Percentiles rank a stretch among this genome's conserved stretches.
phyloP scores from a whole-genome alignment of 2,888 invertebrate species.

The Plebejus argus region DNA sequence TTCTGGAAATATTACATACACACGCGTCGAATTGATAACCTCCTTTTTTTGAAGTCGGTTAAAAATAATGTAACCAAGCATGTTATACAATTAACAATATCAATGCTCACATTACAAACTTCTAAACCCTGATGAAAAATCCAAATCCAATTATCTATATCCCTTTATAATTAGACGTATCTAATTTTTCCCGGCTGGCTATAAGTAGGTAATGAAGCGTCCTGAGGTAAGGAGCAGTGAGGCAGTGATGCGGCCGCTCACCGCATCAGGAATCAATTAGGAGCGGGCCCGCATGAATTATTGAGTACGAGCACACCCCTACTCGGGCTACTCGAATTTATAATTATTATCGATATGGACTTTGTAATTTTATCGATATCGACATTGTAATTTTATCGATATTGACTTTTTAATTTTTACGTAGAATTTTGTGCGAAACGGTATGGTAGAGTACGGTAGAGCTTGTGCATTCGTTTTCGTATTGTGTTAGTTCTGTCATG shows the following conservation, averaged over 20 bases:
- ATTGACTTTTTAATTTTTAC: too few relatives aligned
- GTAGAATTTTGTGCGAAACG: too few relatives aligned
- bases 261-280: conserved; percentile 80
- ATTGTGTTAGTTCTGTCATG: too few relatives aligned
- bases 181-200: conserved; percentile 39
- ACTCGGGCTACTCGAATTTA: conserved; percentile 56
- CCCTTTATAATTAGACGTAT: conserved; percentile 37
- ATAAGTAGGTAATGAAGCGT: conserved; percentile 73
- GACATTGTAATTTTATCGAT: too few relatives aligned
- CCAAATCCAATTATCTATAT: neutral
- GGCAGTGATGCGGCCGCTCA: conserved; percentile 76
- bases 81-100: neutral
- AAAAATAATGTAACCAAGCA: too few relatives aligned
- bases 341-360: conserved; percentile 45
- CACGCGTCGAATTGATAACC: too few relatives aligned
- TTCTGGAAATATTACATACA: too few relatives aligned
- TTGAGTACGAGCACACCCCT: conserved; percentile 59
- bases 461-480: too few relatives aligned
- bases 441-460: too few relatives aligned
- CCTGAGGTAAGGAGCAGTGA: conserved; percentile 67
- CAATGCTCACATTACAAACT: neutral
- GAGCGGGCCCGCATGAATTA: conserved; percentile 78
- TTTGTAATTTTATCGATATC: too few relatives aligned
- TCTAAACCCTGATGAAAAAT: neutral
- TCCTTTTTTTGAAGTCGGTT: too few relatives aligned